A percentile compares a stretch with the other conserved stretches of the same genome.
Evolutionary conservation across 2,888 invertebrate species (phyloP).

Genomic region (Deilephila porcellus): DNA sequence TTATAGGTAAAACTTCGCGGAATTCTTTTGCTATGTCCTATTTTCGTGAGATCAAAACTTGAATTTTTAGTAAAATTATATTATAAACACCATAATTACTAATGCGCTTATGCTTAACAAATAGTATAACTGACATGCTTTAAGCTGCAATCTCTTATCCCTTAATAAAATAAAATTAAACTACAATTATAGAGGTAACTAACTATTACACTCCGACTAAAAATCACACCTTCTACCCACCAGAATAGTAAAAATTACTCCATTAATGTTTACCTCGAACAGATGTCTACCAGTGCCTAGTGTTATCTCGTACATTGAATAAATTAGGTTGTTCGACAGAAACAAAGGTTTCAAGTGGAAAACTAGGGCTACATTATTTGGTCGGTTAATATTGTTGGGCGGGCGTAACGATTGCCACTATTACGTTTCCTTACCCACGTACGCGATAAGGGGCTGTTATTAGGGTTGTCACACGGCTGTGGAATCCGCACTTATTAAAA

Average conservation of each 20-base stretch:
- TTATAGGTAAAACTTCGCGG: no score
- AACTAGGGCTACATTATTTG: constrained; percentile 42
- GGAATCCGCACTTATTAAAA: constrained; percentile 33
- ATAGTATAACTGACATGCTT: no score
- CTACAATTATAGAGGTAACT: background rate
- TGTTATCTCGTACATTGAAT: constrained; percentile 47
- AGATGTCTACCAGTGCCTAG: constrained; percentile 38
- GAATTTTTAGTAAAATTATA: no score
- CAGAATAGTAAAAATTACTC: constrained; percentile 20
- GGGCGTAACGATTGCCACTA: constrained; percentile 39
- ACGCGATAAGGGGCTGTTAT: constrained; percentile 35
- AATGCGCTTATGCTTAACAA: no score
- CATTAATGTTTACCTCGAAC: constrained; percentile 10
- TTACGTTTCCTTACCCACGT: constrained; percentile 31
- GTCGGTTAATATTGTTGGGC: constrained; percentile 36
- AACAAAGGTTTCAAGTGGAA: constrained; percentile 43
- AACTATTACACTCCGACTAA: background rate
- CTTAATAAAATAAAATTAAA: no score
- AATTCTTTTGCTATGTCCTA: no score
- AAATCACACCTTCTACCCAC: background rate
- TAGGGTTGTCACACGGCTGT: constrained; percentile 34
- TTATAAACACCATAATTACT: no score
- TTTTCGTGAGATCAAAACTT: no score
- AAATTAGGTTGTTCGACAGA: constrained; percentile 47
- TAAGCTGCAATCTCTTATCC: no score